phyloP scores from a whole-genome alignment of 2,797 vertebrate species.

The Diplodus sargus region DNA sequence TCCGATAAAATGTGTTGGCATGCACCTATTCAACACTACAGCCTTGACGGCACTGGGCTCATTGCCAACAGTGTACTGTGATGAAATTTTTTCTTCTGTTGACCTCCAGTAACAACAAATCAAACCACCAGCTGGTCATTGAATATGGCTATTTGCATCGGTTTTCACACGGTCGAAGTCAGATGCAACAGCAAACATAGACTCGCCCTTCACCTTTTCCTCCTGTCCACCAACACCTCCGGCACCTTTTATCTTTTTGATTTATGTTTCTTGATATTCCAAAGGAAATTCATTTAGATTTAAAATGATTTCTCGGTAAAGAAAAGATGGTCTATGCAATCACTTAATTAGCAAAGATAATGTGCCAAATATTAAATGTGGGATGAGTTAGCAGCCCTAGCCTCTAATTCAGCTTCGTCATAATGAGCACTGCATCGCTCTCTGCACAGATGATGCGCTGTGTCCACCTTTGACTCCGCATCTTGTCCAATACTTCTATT shows the following conservation, averaged over 20 bases:
- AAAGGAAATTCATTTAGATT: neutral
- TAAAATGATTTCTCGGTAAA: neutral
- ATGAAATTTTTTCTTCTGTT: slow-evolving; percentile 38
- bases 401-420: neutral
- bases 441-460: neutral
- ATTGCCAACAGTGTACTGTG: slow-evolving; percentile 43
- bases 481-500: slow-evolving; percentile 36
- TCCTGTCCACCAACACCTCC: neutral
- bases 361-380: neutral
- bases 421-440: neutral
- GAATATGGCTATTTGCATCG: slow-evolving; percentile 56
- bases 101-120: slow-evolving; percentile 64
- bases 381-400: neutral
- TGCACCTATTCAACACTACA: slow-evolving; percentile 38
- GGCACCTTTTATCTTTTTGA: neutral
- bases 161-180: slow-evolving; percentile 46
- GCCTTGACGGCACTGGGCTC: slow-evolving; percentile 41
- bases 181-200: slow-evolving; percentile 28
- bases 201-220: neutral
- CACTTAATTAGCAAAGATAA: neutral
- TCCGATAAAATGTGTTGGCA: slow-evolving; percentile 40
- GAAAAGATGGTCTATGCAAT: neutral
- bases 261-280: slow-evolving; percentile 1
- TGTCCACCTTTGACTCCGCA: slow-evolving; percentile 7
- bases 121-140: slow-evolving; percentile 57